Evolutionary conservation across 1,140 invertebrate species (phyloP).

Genomic region (Colletes latitarsis): DNA sequence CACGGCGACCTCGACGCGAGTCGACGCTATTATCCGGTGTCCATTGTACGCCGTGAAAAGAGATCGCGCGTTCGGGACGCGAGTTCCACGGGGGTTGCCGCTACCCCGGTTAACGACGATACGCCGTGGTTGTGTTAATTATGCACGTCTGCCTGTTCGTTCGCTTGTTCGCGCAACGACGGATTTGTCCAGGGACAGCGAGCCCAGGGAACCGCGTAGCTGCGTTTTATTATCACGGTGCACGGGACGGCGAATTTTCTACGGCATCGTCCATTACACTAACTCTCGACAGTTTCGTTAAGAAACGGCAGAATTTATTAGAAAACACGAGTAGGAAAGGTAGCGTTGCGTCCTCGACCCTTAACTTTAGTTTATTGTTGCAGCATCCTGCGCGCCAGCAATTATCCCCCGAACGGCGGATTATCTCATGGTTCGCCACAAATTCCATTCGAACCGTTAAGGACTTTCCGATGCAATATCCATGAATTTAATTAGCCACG

Average conservation of each 20-base stretch:
- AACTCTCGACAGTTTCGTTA: not conserved
- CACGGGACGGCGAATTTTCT: not conserved
- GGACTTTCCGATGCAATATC: no score
- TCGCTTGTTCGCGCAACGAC: constrained; percentile 19
- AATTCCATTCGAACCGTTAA: no score
- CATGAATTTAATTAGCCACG: no score
- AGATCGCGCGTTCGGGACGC: constrained; percentile 33
- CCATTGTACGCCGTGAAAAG: constrained; percentile 42
- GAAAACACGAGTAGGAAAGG: no score
- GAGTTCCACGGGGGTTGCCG: not conserved
- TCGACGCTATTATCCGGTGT: constrained; percentile 39
- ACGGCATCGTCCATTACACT: not conserved
- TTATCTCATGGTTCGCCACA: no score
- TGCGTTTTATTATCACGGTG: not conserved
- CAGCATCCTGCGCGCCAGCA: no score
- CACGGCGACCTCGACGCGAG: constrained; percentile 8
- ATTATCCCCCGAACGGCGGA: no score
- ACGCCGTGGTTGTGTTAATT: constrained; percentile 28
- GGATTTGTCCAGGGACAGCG: constrained; percentile 5
- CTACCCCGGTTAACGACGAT: constrained; percentile 31
- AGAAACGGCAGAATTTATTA: no score
- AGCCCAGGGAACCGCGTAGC: not conserved
- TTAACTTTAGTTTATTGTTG: no score
- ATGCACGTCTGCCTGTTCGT: constrained; percentile 24
- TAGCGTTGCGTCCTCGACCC: no score